Percentiles rank a stretch among this genome's conserved stretches.
phyloP scores from a whole-genome alignment of 2,113 vertebrate genomes.

The Felis chaus region DNA sequence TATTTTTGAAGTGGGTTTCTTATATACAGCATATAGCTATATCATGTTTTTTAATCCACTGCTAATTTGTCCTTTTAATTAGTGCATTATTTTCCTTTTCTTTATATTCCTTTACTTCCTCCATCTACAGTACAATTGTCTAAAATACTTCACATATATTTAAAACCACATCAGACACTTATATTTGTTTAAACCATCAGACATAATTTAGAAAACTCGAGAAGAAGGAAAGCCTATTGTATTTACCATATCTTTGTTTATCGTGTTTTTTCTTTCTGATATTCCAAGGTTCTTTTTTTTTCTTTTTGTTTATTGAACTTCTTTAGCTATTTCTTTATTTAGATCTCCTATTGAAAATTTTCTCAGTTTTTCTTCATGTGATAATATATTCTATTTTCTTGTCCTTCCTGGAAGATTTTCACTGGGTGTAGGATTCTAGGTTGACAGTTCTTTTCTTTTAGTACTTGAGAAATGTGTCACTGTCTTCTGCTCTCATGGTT shows the following conservation, averaged over 20 bases:
- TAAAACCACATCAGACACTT: neutral
- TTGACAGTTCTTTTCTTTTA: neutral
- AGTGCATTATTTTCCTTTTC: neutral
- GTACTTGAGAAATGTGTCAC: neutral
- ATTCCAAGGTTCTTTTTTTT: neutral
- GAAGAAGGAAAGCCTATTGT: neutral
- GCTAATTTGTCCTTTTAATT: neutral
- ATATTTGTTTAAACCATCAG: neutral
- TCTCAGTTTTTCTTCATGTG: neutral
- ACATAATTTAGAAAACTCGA: constrained; percentile 9
- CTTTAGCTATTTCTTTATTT: neutral
- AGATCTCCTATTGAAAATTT: neutral
- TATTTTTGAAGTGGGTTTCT: constrained; percentile 18
- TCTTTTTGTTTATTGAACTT: neutral
- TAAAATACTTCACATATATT: neutral
- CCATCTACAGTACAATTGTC: neutral
- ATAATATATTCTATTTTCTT: neutral
- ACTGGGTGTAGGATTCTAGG: neutral
- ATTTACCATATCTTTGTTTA: constrained; percentile 6
- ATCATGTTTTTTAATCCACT: neutral
- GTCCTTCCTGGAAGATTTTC: neutral
- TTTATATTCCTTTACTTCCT: neutral
- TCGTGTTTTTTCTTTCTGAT: neutral
- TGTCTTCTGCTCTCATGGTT: neutral
- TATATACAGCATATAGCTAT: neutral